Evolutionary conservation across 53 echinoderm and acorn worm species (phyloP), one percentile per base, ranked within the genome.

Genomic region (Luidia sarsii): DNA sequence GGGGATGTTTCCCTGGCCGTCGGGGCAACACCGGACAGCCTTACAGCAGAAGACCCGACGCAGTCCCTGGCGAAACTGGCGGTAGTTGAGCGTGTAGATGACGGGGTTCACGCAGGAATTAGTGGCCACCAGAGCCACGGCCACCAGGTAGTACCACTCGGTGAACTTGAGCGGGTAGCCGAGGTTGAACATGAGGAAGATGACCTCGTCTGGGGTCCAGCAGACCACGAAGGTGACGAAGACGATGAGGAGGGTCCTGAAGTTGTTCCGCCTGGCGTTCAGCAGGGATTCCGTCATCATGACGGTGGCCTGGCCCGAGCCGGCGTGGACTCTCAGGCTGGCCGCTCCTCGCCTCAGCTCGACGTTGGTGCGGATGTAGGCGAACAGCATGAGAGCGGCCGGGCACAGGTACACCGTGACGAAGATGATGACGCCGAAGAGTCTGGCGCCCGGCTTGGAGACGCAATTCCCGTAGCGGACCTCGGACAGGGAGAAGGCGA

Each of bases 381-480:
- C 92, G 36, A 85, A 87, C 2, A 87, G 67, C 95, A 95, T 94
- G 64, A 90, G 62, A 33, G 59, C 29, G 7, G 88, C 81, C 10
- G 94, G 94, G 0, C 87, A 29, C 18, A 90, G 68, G 33, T 87
- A 90, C 55, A 88, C 87, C 63, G 87, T 80, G 48, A 94, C 23
- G 69, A 94, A 90, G 7, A 84, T 64, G 2, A 54, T 16, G 22
- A 87, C 33, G 16, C 94, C 94, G 2, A 84, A 27, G 25, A 82
- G 29, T 37, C 28, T 41, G 1, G 64, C 33, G 33, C 64, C 34
- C 15, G 34, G 32, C 16, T 34, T 33, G 16, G 64, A 33, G 2
- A 34, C 35, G 34, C 64, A 64, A 0, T 34, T 36, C 0, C 64
- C 64, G 64, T 38, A 18, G 8, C 35, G 33, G n/a, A 32, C 35